A percentile compares a stretch with the other conserved stretches of the same genome.
phyloP scores from a whole-genome alignment of 2,888 invertebrate species.

The Keiferia lycopersicella region DNA sequence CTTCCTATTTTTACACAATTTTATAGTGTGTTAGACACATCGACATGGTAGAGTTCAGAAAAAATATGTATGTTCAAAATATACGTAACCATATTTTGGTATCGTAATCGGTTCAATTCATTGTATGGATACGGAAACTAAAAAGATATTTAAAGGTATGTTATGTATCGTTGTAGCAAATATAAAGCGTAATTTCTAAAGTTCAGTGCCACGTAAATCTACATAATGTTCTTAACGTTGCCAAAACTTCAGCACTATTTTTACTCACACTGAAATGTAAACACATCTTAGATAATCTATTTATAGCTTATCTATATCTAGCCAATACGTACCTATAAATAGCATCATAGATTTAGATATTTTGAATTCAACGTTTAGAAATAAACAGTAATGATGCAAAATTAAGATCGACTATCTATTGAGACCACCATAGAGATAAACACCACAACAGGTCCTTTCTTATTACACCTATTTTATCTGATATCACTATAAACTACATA shows the following conservation, averaged over 20 bases:
- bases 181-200: not conserved
- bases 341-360: not conserved
- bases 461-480: conserved; percentile 20
- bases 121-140: too few species aligned
- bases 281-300: not conserved
- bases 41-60: too few species aligned
- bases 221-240: not conserved
- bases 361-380: not conserved
- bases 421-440: conserved; percentile 2
- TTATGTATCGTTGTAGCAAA: too few species aligned
- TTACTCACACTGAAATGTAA: not conserved
- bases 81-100: too few species aligned
- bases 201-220: not conserved
- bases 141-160: too few species aligned
- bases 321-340: not conserved
- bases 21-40: too few species aligned
- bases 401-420: conserved; percentile 18
- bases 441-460: not conserved
- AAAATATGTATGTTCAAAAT: too few species aligned
- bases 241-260: not conserved
- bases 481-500: not conserved
- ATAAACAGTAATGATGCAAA: not conserved
- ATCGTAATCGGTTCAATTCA: too few species aligned
- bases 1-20: too few species aligned
- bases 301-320: not conserved